phyloP scores from a whole-genome alignment of 2,113 vertebrate species.

The Quiscalus mexicanus region DNA sequence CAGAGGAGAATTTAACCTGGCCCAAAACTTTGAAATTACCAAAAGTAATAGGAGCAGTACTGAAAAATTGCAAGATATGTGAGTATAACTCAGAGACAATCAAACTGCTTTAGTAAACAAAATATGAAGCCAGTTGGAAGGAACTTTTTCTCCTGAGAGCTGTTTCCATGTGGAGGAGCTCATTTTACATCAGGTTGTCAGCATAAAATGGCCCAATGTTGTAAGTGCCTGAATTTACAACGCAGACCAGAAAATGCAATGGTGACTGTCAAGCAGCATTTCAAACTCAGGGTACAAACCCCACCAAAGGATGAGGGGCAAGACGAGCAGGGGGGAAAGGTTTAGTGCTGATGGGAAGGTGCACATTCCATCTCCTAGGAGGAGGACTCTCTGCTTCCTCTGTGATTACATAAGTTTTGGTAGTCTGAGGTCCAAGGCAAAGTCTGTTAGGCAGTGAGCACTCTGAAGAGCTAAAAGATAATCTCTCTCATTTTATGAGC shows the following conservation, averaged over 20 bases:
- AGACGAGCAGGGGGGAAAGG: accelerated
- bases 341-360: background rate
- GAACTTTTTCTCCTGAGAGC: conserved; percentile 27
- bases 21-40: conserved; percentile 24
- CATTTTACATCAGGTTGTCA: conserved; percentile 56
- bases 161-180: conserved; percentile 56
- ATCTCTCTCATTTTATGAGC: background rate
- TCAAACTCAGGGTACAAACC: background rate
- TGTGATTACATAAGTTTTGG: accelerated
- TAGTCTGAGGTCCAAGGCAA: background rate
- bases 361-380: background rate
- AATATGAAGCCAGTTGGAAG: conserved; percentile 57
- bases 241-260: background rate
- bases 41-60: conserved; percentile 33
- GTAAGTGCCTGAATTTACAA: background rate
- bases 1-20: conserved; percentile 43
- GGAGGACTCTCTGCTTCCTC: background rate
- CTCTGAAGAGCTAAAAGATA: background rate
- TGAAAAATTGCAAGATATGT: conserved; percentile 55
- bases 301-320: background rate
- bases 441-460: background rate
- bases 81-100: conserved; percentile 33
- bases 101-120: conserved; percentile 57
- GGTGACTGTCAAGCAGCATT: background rate
- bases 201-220: conserved; percentile 32